Percentiles rank a stretch among this genome's conserved stretches.
These are phyloP conservation scores for Macrobrachium rosenbergii DNA, from an alignment of 1,140 invertebrate genomes.

Conservation along the genomic window DNA sequence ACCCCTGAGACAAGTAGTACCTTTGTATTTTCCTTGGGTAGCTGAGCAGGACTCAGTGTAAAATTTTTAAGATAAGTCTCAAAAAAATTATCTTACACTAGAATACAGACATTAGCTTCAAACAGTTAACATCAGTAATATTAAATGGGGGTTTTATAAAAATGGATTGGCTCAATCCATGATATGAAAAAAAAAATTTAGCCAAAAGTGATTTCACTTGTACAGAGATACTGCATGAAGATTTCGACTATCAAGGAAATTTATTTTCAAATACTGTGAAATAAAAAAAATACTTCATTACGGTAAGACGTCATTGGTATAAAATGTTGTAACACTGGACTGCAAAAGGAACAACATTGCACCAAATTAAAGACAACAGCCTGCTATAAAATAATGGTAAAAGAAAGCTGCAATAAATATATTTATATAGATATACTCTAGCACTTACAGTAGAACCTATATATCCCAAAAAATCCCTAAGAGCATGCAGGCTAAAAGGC, in stretches of 20 bases:
- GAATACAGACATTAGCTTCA: slow-evolving; percentile 20
- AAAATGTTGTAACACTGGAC: neutral
- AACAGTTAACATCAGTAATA: slow-evolving; percentile 29
- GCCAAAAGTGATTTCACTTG: too few relatives aligned
- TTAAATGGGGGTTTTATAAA: slow-evolving; percentile 1
- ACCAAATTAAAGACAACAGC: slow-evolving; percentile 16
- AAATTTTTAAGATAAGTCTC: slow-evolving; percentile 20
- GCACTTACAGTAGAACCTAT: slow-evolving; percentile 19
- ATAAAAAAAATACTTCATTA: slow-evolving; percentile 17
- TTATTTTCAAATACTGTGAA: slow-evolving; percentile 5
- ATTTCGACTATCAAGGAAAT: neutral
- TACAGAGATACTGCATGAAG: slow-evolving; percentile 4
- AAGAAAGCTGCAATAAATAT: neutral
- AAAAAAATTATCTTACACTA: slow-evolving; percentile 29
- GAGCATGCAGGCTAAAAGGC: slow-evolving; percentile 52
- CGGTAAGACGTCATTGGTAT: slow-evolving; percentile 8
- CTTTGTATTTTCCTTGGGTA: slow-evolving; percentile 61
- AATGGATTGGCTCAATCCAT: neutral
- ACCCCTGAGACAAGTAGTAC: slow-evolving; percentile 63
- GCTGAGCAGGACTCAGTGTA: slow-evolving; percentile 54
- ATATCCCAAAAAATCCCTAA: slow-evolving; percentile 32
- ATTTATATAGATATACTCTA: slow-evolving; percentile 16
- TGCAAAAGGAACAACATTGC: slow-evolving; percentile 4
- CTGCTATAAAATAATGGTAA: neutral
- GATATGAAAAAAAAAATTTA: neutral